phyloP scores from a whole-genome alignment of 2,888 invertebrate species.

The Drosophila rellima region DNA sequence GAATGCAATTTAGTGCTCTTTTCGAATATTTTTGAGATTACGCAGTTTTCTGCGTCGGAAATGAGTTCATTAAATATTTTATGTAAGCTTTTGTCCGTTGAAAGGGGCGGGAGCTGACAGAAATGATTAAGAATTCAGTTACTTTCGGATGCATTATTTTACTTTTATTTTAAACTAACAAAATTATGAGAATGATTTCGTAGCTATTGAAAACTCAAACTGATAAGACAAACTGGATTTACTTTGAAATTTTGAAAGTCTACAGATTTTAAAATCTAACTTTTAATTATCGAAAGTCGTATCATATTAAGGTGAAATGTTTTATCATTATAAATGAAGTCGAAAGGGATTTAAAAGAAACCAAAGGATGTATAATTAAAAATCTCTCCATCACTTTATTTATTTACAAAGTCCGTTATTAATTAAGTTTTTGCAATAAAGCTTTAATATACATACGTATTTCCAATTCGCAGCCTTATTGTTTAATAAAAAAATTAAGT shows the following conservation, averaged over 20 bases:
- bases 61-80: constrained; percentile 13
- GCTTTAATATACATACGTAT: neutral
- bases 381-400: neutral
- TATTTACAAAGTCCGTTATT: neutral
- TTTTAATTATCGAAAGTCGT: neutral
- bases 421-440: neutral
- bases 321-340: neutral
- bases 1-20: neutral
- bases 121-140: no score
- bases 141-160: no score
- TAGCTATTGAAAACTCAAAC: neutral
- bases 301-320: neutral
- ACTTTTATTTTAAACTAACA: no score
- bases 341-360: neutral
- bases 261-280: neutral
- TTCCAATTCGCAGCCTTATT: neutral
- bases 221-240: neutral
- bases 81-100: neutral
- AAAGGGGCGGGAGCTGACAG: neutral
- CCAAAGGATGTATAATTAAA: neutral
- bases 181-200: no score
- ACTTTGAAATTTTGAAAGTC: neutral
- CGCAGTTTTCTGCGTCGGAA: constrained; percentile 12
- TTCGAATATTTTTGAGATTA: constrained; percentile 13
- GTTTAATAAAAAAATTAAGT: no score